Evolutionary conservation across 2,113 vertebrate species (phyloP).

Genomic region (Heloderma charlesbogerti): DNA sequence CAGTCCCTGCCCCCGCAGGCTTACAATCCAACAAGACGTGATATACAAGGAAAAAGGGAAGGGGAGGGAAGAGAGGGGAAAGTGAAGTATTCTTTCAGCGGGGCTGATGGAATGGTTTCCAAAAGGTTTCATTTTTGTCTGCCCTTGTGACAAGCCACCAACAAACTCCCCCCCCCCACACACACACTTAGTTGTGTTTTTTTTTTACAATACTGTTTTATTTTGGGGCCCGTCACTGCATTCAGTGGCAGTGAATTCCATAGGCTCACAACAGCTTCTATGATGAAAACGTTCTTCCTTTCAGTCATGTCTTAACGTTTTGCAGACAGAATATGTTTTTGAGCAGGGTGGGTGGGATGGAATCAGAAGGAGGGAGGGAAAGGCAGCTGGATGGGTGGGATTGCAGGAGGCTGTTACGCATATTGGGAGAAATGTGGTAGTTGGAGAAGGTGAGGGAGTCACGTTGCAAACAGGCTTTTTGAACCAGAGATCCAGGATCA

Average conservation of each 20-base stretch:
- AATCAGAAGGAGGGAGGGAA: neutral
- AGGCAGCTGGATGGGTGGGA: neutral
- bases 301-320: neutral
- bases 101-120: neutral
- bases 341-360: neutral
- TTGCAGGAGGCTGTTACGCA: neutral
- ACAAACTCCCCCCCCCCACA: neutral
- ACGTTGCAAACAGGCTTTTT: neutral
- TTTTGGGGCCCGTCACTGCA: neutral
- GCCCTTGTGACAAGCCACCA: neutral
- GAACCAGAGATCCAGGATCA: neutral
- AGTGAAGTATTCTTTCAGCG: no score
- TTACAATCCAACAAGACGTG: no score
- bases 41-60: no score
- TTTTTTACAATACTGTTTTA: neutral
- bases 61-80: no score
- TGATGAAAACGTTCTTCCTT: neutral
- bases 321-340: neutral
- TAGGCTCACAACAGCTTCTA: neutral
- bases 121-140: neutral
- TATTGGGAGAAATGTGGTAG: neutral
- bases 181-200: no score
- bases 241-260: neutral
- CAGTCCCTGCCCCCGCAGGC: no score
- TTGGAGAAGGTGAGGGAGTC: no score